Base-by-base conservation (phyloP, 1,140 invertebrate genomes). In the Polypedilum vanderplanki region DNA sequence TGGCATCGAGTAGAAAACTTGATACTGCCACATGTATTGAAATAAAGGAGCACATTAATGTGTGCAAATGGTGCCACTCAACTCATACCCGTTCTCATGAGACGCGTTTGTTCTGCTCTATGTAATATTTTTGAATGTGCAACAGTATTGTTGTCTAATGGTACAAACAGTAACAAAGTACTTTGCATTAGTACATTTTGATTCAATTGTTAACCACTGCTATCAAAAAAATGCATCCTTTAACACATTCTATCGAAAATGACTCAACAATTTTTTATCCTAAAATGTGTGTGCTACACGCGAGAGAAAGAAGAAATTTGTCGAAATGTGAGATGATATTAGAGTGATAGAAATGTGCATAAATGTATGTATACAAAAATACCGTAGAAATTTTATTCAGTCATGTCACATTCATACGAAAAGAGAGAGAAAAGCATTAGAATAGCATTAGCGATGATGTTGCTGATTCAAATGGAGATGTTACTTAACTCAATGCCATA, bases 151-250 rank as follows among this genome's bases (percentile, higher is more conserved):
- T 18, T 67, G 8, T n/a, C 9, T 70, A 22, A 18, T 70, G 3
- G 20, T 70, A 22, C n/a, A 18, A 70, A 67, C 20, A 17, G 18
- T 18, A 70, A 70, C 65, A 70, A 70, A 70, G 65, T 18, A 70
- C 65, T 70, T 57, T 70, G 65, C 65, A 70, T 70, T 70, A 70
- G 65, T 20, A 70, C 65, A 70, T 70, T 70, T 70, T 70, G 65
- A 70, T 70, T 70, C 65, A 70, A 70, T 70, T 70, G 65, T 70
- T 70, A 70, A 70, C 65, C 65, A 33, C 24, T 33, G 65, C 65
- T 18, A 20, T 7, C 65, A 20, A 20, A 70, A 10, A n/a, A 70
- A 70, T 70, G 20, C 17, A 17, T 33, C 46, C 15, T 57, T 33
- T 10, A 46, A 46, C 46, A 12, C 46, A 57, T 4, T 57, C 9